Percentiles rank a stretch among this genome's conserved stretches.
Evolutionary conservation across 2,888 invertebrate genomes (phyloP).

Genomic region (Arrhopalites spinosus): DNA sequence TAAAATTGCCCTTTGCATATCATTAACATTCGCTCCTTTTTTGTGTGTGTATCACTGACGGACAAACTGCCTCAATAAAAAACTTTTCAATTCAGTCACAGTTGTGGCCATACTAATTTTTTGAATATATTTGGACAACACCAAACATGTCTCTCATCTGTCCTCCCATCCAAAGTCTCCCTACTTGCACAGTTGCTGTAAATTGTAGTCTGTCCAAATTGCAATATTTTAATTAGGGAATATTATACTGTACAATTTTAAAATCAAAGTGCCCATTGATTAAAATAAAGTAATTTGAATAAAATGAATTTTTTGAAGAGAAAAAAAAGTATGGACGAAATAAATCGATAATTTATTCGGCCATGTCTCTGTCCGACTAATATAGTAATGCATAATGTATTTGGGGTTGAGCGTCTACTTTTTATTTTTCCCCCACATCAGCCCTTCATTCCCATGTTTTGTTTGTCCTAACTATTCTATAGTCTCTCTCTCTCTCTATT

Average conservation of each 20-base stretch:
- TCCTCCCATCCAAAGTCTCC: too few species aligned
- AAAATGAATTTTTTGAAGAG: not conserved
- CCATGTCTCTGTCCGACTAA: conserved; percentile 19
- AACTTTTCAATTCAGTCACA: too few species aligned
- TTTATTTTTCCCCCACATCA: conserved; percentile 4
- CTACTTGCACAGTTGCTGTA: too few species aligned
- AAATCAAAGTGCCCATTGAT: too few species aligned
- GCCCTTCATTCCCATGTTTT: not conserved
- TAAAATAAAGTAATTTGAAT: too few species aligned
- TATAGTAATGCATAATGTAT: conserved; percentile 6
- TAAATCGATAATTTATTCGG: conserved; percentile 32
- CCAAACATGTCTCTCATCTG: too few species aligned
- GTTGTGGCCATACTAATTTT: not conserved
- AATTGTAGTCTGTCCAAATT: too few species aligned
- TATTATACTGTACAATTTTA: too few species aligned
- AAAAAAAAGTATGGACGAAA: not conserved
- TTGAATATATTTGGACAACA: conserved; percentile 3
- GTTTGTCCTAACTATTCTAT: not conserved
- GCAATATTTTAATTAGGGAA: too few species aligned
- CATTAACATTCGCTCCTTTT: conserved; percentile 3
- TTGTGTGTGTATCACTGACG: not conserved
- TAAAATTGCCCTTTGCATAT: not conserved
- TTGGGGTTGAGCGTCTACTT: conserved; percentile 7
- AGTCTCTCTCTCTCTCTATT: conserved; percentile 8
- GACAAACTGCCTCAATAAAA: not conserved